Conservation (phyloP, 2,797 vertebrate genomes). For the Sebastes vulpes region DNA sequence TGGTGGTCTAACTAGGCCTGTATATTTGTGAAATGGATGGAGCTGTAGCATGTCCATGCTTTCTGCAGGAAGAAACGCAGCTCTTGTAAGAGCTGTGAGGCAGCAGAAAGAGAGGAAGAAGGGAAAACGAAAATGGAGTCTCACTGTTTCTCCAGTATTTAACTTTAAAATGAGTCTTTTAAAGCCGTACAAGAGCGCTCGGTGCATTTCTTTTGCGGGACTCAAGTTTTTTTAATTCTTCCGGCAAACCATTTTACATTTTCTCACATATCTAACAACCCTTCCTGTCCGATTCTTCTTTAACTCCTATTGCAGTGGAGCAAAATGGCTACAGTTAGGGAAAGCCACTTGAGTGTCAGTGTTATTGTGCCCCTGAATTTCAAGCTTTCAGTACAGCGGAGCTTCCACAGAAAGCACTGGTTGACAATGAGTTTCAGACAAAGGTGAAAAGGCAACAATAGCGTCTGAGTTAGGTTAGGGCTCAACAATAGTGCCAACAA, state of each 20-base stretch:
- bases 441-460: conserved; percentile 74
- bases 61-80: conserved; percentile 45
- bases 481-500: conserved; percentile 63
- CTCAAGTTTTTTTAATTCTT: conserved; percentile 46
- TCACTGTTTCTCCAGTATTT: conserved; percentile 31
- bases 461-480: conserved; percentile 50
- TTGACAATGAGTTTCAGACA: conserved; percentile 71
- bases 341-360: conserved; percentile 63
- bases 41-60: conserved; percentile 46
- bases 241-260: conserved; percentile 59
- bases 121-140: conserved; percentile 18
- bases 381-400: conserved; percentile 44
- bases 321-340: conserved; percentile 40
- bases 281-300: conserved; percentile 31
- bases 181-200: conserved; percentile 36
- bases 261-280: conserved; percentile 59
- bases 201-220: conserved; percentile 34
- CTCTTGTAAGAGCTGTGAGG: conserved; percentile 36
- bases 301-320: conserved; percentile 50
- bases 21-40: conserved; percentile 73
- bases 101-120: conserved; percentile 1
- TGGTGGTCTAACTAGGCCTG: conserved; percentile 68
- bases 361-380: conserved; percentile 65
- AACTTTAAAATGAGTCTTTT: conserved; percentile 63
- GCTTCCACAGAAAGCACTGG: conserved; percentile 45